phyloP scores from a whole-genome alignment of 2,888 invertebrate species.

The Nasonovia ribisnigri region DNA sequence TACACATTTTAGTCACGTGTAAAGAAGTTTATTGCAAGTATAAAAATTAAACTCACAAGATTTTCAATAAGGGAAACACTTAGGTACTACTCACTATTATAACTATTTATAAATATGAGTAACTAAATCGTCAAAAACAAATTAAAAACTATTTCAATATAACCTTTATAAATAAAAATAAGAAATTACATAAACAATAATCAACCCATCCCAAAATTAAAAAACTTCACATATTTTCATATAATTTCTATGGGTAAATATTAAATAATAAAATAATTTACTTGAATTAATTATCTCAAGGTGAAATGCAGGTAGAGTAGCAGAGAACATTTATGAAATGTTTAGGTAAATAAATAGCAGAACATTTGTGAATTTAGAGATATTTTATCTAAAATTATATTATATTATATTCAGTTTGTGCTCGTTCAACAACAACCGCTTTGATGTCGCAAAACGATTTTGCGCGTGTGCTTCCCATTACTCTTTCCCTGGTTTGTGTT shows the following conservation, averaged over 20 bases:
- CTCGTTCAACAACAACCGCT: not conserved
- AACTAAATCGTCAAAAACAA: not conserved
- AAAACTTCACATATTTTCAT: not conserved
- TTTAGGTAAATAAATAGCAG: not conserved
- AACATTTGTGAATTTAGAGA: not conserved
- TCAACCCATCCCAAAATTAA: not conserved
- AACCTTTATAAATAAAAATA: not conserved
- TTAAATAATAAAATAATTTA: not conserved
- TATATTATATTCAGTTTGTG: not conserved
- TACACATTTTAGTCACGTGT: slow-evolving; percentile 48
- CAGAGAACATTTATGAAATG: not conserved
- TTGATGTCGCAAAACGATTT: slow-evolving; percentile 38
- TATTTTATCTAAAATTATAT: not conserved
- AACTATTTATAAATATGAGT: not conserved
- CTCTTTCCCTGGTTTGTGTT: slow-evolving; percentile 52
- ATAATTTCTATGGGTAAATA: not conserved
- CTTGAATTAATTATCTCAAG: not conserved
- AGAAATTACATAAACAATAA: not conserved
- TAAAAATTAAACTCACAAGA: not conserved
- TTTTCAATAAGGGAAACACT: not conserved
- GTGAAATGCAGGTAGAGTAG: not conserved
- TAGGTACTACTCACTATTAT: not conserved
- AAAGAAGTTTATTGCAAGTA: not conserved
- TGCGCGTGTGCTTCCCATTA: slow-evolving; percentile 5
- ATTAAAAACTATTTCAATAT: not conserved